Evolutionary conservation across 1,140 invertebrate species (phyloP).

Genomic region (Meloidogyne exigua): DNA sequence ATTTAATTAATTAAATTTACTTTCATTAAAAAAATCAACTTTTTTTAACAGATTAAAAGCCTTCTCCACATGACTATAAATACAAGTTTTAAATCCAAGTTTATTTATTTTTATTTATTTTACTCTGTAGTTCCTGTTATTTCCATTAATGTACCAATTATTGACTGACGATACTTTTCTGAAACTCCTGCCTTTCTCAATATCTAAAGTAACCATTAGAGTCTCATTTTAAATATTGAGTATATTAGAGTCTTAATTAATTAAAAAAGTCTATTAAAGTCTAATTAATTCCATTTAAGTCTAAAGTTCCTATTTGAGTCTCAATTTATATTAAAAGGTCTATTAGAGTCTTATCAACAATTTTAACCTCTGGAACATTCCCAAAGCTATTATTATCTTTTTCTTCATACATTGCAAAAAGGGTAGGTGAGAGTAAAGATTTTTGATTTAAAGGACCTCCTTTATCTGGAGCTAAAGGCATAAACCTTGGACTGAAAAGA

Average conservation of each 20-base stretch:
- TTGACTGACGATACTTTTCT: slow-evolving; percentile 13
- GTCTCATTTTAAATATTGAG: neutral
- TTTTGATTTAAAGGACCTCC: slow-evolving; percentile 19
- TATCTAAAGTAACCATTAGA: neutral
- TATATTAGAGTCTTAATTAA: neutral
- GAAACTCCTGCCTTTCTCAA: slow-evolving; percentile 11
- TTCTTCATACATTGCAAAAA: slow-evolving; percentile 26
- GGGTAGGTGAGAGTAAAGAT: slow-evolving; percentile 6
- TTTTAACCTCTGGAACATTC: slow-evolving; percentile 15
- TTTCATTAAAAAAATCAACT: slow-evolving; percentile 21
- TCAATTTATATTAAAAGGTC: neutral
- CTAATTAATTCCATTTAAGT: too few species aligned
- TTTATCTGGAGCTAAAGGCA: slow-evolving; percentile 26
- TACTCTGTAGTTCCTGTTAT: slow-evolving; percentile 13
- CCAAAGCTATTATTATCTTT: slow-evolving; percentile 12
- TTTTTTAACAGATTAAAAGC: slow-evolving; percentile 8
- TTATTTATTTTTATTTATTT: neutral
- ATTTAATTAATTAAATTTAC: neutral
- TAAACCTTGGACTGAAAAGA: slow-evolving; percentile 21
- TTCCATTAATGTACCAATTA: slow-evolving; percentile 17
- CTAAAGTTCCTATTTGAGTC: neutral
- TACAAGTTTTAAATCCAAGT: neutral
- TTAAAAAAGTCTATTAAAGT: neutral
- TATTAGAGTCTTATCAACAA: neutral
- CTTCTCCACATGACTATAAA: slow-evolving; percentile 8